Conservation (phyloP, 2,113 vertebrate species). For the Scartelaos histophorus region DNA sequence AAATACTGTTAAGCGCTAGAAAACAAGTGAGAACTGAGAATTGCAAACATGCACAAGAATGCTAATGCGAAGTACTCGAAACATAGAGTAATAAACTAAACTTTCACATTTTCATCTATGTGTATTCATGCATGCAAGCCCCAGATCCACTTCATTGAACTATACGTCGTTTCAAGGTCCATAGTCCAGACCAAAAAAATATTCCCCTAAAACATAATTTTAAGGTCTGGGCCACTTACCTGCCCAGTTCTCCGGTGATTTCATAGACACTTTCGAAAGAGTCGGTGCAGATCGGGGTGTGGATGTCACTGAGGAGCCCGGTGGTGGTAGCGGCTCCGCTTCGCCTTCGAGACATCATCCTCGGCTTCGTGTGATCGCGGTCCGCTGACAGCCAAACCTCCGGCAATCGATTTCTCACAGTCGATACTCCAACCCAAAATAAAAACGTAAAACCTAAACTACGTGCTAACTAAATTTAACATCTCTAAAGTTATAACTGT, state of each 20-base stretch:
- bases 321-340: slow-evolving; percentile 67
- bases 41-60: too few species aligned
- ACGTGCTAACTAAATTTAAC: not conserved
- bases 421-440: not conserved
- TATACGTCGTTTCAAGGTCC: not conserved
- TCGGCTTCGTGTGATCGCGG: not conserved
- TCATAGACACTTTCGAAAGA: slow-evolving; percentile 83
- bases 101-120: too few species aligned
- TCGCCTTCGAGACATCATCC: slow-evolving; percentile 80
- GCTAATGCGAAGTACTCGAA: too few species aligned
- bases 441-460: not conserved
- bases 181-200: not conserved
- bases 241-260: slow-evolving; percentile 86
- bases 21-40: too few species aligned
- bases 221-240: slow-evolving; percentile 72
- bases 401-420: not conserved
- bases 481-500: not conserved
- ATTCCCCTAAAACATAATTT: not conserved
- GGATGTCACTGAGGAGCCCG: slow-evolving; percentile 80
- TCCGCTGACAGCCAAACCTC: slow-evolving; percentile 1
- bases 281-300: slow-evolving; percentile 83
- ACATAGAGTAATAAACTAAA: too few species aligned
- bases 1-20: too few species aligned
- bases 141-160: not conserved
- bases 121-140: too few species aligned